phyloP scores from a whole-genome alignment of 2,113 vertebrate genomes.

The Heptranchias perlo region DNA sequence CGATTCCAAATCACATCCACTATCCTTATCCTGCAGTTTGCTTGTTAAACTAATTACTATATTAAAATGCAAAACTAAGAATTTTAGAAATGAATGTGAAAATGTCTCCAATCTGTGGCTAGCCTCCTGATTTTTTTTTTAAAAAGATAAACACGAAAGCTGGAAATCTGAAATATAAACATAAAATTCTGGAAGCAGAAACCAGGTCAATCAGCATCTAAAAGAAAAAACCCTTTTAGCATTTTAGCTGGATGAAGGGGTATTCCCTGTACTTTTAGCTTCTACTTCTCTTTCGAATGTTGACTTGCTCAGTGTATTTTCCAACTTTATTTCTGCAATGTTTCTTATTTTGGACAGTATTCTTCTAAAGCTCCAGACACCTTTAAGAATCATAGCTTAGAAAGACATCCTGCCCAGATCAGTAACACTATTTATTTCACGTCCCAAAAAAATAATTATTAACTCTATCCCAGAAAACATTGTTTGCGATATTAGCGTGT shows the following conservation, averaged over 20 bases:
- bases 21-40: background rate
- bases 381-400: background rate
- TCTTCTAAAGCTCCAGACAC: background rate
- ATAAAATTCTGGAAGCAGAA: background rate
- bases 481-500: background rate
- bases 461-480: background rate
- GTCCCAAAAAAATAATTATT: background rate
- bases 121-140: background rate
- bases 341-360: background rate
- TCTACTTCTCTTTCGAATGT: background rate
- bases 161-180: background rate
- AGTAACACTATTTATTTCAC: background rate
- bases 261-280: background rate
- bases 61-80: background rate
- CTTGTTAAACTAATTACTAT: background rate
- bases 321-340: background rate
- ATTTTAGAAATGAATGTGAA: background rate
- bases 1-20: background rate
- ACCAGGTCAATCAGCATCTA: background rate
- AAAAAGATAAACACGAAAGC: background rate
- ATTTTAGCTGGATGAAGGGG: background rate
- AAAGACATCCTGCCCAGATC: background rate
- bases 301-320: background rate
- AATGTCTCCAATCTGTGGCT: background rate
- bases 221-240: background rate